phyloP scores from a whole-genome alignment of 2,888 invertebrate species.

The Teleogryllus oceanicus region DNA sequence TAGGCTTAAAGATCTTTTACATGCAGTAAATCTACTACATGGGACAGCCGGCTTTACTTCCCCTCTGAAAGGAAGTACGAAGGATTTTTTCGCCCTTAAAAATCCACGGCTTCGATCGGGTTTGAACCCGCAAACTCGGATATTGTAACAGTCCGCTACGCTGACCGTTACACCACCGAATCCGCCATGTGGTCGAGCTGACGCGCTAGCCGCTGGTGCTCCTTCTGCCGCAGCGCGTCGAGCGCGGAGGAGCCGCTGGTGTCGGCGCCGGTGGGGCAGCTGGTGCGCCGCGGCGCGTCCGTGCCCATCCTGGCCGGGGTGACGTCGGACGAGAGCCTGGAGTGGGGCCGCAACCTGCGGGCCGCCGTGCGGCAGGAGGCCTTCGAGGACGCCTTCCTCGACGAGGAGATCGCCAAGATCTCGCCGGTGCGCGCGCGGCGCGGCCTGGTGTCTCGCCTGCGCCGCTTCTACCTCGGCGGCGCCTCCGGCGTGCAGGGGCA shows the following conservation, averaged over 20 bases:
- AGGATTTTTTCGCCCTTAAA: no score
- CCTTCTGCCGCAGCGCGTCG: neutral
- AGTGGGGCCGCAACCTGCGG: neutral
- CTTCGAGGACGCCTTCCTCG: neutral
- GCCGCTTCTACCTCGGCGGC: neutral
- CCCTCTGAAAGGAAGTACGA: no score
- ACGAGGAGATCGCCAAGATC: neutral
- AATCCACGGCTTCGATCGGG: no score
- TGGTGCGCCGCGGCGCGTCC: neutral
- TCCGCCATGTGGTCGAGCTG: no score
- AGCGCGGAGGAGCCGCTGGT: neutral
- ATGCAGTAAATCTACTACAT: no score
- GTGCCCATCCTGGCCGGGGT: neutral
- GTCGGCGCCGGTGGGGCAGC: neutral
- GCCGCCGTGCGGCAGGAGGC: neutral
- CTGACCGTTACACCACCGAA: no score
- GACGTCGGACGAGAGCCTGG: neutral
- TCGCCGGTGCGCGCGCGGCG: neutral
- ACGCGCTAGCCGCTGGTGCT: no score
- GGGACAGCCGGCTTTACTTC: no score
- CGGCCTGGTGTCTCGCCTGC: neutral
- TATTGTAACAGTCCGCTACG: no score
- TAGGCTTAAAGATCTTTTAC: no score
- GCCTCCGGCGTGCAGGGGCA: neutral
- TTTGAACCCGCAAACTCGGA: no score